Base-by-base conservation (phyloP, 2,113 vertebrate species). In the Turnix velox region DNA sequence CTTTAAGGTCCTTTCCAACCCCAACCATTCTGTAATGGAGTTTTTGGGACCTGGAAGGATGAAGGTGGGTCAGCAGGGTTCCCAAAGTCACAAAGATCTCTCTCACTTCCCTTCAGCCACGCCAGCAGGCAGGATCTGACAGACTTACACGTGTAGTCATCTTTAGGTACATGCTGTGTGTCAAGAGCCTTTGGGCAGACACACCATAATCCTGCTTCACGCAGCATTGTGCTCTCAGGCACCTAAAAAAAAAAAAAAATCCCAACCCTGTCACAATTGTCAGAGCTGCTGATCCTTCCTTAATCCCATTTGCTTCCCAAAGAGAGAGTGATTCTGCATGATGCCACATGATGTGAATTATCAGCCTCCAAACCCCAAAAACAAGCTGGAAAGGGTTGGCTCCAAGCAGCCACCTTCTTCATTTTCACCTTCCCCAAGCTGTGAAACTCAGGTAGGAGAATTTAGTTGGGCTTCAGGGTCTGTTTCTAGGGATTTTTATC, bases 271-370 rank as follows among this genome's bases (percentile, higher is more conserved):
- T 67, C 90, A 91, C 62, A 37, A 61, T 46, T 93, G 88, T 92
- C 86, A 88, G 65, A 72, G 81, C 2, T 13, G 84, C 84, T 84
- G 86, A 95, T 88, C 88, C 84, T 68, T 88, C 73, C 77, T 69
- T 93, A 94, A 96, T 78, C 86, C 84, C 77, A 92, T 94, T 93
- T 90, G 40, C 80, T 92, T 87, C 88, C 84, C 4, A 1, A 86
- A 84, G 80, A 95, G 58, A 6, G 8, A 90, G 51, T 10, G 23
- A 63, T n/a, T 15, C 89, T 8, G 14, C 8, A 2, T 4, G 77
- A 81, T 55, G 77, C 91, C 77, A 10, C 55, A 19, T 19, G 57
- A 74, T 7, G 20, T 62, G 39, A 80, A 81, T 20, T 27, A 89
- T 84, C 69, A 28, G 75, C 54, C 42, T 85, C 66, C 65, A 81